Evolutionary conservation across 2,888 invertebrate species (phyloP), one percentile per base, ranked within the genome.

Genomic region (Teleiodes luculella): DNA sequence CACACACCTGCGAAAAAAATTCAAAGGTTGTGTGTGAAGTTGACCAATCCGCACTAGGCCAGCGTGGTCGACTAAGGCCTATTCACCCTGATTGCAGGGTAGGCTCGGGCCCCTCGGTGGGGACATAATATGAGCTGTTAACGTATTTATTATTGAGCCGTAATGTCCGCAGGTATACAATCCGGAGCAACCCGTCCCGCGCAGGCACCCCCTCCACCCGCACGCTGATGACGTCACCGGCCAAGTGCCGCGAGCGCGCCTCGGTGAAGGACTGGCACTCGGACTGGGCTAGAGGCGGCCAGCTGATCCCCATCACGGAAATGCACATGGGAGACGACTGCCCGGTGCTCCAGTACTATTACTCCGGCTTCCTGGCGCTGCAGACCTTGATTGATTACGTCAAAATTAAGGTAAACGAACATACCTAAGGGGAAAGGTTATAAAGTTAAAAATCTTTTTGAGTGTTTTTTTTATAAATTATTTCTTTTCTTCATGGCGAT

Each of bases 341-440:
- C 70, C 95, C 95, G 0, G 94, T 93, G 3, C 92, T 94, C 65
- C 93, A 94, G 80, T 95, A 95, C 71, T 93, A 93, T 73, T 93
- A 92, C 72, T 94, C 94, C 0, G 94, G 94, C n/a, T 95, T 95
- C 72, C 76, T 94, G 58, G 93, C 94, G 2, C 76, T 95, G 63
- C 95, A 95, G 77, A 91, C 93, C 16, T 80, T 95, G 14, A 91
- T 95, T 47, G 95, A 95, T 75, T 92, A 91, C 68, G 93, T 94
- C 18, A 94, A 94, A 78, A 94, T 95, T 61, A 92, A 91, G 89
- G 94, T 94, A 72, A 24, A 6, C n/a, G n/a, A n/a, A n/a, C n/a
- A n/a, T n/a, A n/a, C n/a, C n/a, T n/a, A n/a, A n/a, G n/a, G n/a
- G n/a, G n/a, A n/a, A n/a, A n/a, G n/a, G n/a, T n/a, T n/a, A n/a